Evolutionary conservation across 2,113 vertebrate species (phyloP), one percentile per base, ranked within the genome.

Genomic region (Ascaphus truei): DNA sequence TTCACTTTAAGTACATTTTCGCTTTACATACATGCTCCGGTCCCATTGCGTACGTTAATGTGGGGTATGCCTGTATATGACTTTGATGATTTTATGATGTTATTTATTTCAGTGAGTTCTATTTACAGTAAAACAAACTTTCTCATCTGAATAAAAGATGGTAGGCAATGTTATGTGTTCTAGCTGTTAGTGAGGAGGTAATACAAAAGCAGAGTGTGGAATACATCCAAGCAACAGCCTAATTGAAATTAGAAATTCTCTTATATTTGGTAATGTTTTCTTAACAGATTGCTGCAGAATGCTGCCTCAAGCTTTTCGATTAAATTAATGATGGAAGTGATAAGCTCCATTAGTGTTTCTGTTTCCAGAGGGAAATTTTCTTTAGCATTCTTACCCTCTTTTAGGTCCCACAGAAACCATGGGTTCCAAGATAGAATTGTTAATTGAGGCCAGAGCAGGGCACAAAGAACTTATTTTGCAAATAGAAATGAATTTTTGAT

Each of bases 251-350:
- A 87, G 83, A 85, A 88, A 80, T 79, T 80, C 82, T 86, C 84
- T 89, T 86, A 85, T 90, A 88, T 88, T 76, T 80, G 64, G 86
- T 88, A 89, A 89, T 90, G 85, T 92, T 93, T 93, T 90, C 81
- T 90, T 91, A 88, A 82, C 81, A 85, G 85, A 88, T 83, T 79
- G 77, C 73, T 83, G 71, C 72, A 73, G 72, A 68, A 72, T 64
- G 85, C 82, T 53, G 66, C 89, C 87, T 86, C 66, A 73, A 88
- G 77, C 39, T 88, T 86, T 77, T 69, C 76, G 84, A 80, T 87
- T 91, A 87, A 91, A 83, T 93, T 92, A 91, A 93, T 91, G 88
- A 89, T 89, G 80, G 78, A 85, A 86, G 77, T 65, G 84, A 93
- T 93, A 89, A 92, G 84, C 83, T 88, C 89, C 84, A 84, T 88